Evolutionary conservation across 1,140 invertebrate species (phyloP).

Genomic region (Drosophila ohnishii): DNA sequence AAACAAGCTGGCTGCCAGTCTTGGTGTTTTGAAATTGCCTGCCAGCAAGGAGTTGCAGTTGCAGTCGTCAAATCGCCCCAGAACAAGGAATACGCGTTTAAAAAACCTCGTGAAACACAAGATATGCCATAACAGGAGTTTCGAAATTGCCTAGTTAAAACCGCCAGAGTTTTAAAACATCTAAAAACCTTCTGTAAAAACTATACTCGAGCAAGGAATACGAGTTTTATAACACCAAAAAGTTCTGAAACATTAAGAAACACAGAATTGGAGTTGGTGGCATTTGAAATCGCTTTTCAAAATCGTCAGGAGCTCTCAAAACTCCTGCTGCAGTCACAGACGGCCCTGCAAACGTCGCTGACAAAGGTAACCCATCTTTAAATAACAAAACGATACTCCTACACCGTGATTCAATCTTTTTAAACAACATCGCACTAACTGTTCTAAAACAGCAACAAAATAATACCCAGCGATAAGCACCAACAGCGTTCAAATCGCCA

Average conservation of each 20-base stretch:
- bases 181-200: background rate
- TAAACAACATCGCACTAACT: conserved; percentile 21
- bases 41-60: conserved; percentile 1
- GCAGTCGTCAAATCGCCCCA: background rate
- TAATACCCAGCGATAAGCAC: conserved; percentile 60
- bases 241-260: too few species aligned
- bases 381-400: background rate
- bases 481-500: conserved; percentile 23
- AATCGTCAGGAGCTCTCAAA: background rate
- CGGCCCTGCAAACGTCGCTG: background rate
- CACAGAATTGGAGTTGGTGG: too few species aligned
- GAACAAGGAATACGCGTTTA: background rate
- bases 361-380: conserved; percentile 5
- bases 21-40: conserved; percentile 8
- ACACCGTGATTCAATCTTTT: conserved; percentile 18
- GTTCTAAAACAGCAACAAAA: conserved; percentile 35
- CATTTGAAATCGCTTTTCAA: background rate
- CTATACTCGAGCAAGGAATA: background rate
- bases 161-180: background rate
- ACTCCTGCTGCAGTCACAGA: background rate
- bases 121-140: background rate
- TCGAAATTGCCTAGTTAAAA: background rate
- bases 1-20: conserved; percentile 22
- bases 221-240: background rate
- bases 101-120: background rate